Evolutionary conservation across 2,797 vertebrate species (phyloP).

Genomic region (Buceros bicornis): DNA sequence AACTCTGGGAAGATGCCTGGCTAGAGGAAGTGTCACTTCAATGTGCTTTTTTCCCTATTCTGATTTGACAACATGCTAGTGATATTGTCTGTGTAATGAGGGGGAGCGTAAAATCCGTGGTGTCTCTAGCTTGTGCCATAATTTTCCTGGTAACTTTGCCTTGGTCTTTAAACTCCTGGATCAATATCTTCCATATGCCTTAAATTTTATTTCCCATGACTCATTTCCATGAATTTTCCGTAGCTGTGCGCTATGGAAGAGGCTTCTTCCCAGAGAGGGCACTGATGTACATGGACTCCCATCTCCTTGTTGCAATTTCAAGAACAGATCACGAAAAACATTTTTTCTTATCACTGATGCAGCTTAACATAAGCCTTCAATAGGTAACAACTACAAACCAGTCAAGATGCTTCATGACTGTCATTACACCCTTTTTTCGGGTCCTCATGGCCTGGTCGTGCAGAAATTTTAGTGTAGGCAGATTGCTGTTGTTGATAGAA

Average conservation of each 20-base stretch:
- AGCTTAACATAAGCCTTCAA: neutral
- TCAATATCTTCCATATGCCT: fast-evolving
- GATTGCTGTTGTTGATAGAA: neutral
- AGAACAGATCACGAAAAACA: neutral
- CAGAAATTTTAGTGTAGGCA: neutral
- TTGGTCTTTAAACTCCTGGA: neutral
- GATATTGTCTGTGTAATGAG: neutral
- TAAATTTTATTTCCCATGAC: neutral
- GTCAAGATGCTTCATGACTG: neutral
- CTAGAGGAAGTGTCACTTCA: neutral
- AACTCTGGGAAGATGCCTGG: neutral
- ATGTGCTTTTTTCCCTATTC: neutral
- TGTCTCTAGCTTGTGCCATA: neutral
- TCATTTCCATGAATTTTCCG: neutral
- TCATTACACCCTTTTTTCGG: neutral
- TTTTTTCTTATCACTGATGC: neutral
- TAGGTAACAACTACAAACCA: neutral
- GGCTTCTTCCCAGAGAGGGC: neutral
- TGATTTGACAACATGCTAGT: neutral
- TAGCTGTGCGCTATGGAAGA: neutral
- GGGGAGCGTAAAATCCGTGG: neutral
- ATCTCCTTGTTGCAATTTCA: neutral
- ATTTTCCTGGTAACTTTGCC: neutral
- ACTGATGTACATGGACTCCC: fast-evolving
- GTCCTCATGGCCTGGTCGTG: neutral